Evolutionary conservation across 2,888 invertebrate species (phyloP).

Genomic region (Antitype chi): DNA sequence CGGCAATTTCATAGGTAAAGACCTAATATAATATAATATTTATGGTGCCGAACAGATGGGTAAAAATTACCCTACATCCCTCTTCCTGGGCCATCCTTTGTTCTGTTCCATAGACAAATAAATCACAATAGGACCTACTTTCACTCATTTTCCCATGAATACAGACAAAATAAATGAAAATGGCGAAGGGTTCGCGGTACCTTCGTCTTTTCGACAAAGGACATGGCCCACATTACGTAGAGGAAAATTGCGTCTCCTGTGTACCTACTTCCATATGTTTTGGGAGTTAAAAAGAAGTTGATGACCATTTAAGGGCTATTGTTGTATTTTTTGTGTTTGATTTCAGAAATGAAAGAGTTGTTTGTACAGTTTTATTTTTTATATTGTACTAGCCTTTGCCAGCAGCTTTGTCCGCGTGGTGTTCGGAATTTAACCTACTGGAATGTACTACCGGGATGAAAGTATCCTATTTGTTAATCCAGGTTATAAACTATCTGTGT

Average conservation of each 20-base stretch:
- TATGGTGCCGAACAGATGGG: constrained; percentile 14
- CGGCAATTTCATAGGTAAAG: too few species aligned
- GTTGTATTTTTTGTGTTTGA: constrained; percentile 20
- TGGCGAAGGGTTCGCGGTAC: constrained; percentile 46
- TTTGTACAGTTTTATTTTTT: background rate
- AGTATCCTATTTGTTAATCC: too few species aligned
- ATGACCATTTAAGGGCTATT: constrained; percentile 32
- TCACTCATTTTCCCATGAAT: constrained; percentile 61
- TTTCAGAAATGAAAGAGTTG: background rate
- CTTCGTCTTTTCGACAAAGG: constrained; percentile 57
- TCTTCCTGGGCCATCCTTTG: constrained; percentile 40
- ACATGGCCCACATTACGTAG: constrained; percentile 35
- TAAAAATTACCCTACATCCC: constrained; percentile 33
- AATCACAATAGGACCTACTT: constrained; percentile 58
- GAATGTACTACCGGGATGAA: too few species aligned
- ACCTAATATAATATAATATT: constrained; percentile 36
- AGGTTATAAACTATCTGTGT: too few species aligned
- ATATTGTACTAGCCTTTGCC: background rate
- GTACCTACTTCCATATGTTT: constrained; percentile 28
- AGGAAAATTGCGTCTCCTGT: constrained; percentile 54
- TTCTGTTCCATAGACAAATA: constrained; percentile 53
- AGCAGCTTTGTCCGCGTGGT: too few species aligned
- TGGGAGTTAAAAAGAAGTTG: constrained; percentile 30
- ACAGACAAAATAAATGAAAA: constrained; percentile 62
- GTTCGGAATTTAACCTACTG: too few species aligned